phyloP scores from a whole-genome alignment of 2,113 vertebrate genomes.

The Poeciliopsis turrubarensis region DNA sequence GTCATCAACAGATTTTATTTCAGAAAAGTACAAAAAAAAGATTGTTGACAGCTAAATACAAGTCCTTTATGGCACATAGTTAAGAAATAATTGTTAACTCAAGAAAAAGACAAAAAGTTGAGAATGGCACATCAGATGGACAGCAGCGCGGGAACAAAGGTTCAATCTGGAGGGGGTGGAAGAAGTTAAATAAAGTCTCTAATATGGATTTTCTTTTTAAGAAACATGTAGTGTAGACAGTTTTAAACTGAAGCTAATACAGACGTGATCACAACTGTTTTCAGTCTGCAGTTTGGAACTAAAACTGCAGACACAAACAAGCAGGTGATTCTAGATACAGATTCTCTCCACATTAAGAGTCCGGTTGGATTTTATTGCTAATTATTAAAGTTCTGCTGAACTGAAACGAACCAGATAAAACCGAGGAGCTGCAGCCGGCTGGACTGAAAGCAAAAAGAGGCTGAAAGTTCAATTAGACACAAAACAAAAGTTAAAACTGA shows the following conservation, averaged over 20 bases:
- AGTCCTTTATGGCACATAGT: constrained; percentile 40
- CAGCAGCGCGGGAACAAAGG: background rate
- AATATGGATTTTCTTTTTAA: constrained; percentile 6
- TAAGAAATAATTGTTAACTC: constrained; percentile 30
- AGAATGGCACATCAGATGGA: background rate
- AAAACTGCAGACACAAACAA: constrained; percentile 35
- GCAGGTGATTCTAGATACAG: background rate
- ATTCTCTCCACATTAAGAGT: background rate
- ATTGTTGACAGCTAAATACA: constrained; percentile 38
- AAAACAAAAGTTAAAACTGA: constrained; percentile 12
- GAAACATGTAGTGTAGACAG: constrained; percentile 29
- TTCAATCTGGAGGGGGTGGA: constrained; percentile 25
- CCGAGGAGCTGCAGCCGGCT: constrained; percentile 9
- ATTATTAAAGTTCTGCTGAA: constrained; percentile 6
- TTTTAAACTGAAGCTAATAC: constrained; percentile 6
- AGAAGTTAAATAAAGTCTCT: constrained; percentile 22
- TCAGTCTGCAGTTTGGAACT: constrained; percentile 40
- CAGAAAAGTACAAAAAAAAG: constrained; percentile 52
- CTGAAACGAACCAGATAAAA: background rate
- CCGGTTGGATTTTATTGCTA: constrained; percentile 12
- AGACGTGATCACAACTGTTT: constrained; percentile 3
- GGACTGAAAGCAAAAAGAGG: constrained; percentile 10
- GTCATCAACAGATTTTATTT: constrained; percentile 68
- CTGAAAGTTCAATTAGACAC: background rate
- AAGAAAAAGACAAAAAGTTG: constrained; percentile 18